Evolutionary conservation across 2,797 vertebrate genomes (phyloP).

Genomic region (Pseudochromis fuscus): DNA sequence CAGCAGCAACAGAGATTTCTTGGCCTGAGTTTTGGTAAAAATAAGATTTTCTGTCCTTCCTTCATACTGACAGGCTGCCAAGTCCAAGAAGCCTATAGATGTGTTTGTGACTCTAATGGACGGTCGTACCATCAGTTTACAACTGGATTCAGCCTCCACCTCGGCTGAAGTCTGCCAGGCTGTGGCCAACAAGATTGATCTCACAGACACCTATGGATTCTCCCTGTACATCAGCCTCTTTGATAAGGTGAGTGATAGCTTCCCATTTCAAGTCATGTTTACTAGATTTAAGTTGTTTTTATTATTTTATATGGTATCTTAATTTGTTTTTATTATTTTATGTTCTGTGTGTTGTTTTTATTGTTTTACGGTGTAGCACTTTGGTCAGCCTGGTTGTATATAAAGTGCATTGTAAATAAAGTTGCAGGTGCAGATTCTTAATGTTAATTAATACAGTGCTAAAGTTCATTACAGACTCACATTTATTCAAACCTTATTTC

Average conservation of each 20-base stretch:
- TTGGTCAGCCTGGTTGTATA: too few species aligned
- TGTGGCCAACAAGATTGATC: slow-evolving; percentile 82
- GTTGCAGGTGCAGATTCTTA: too few species aligned
- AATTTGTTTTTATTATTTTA: too few species aligned
- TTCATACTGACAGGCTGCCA: slow-evolving; percentile 86
- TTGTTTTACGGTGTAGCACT: too few species aligned
- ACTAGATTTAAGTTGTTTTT: too few species aligned
- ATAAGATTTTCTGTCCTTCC: not conserved
- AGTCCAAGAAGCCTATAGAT: slow-evolving; percentile 85
- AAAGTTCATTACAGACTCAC: not conserved
- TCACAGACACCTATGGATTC: slow-evolving; percentile 91
- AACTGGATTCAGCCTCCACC: slow-evolving; percentile 90
- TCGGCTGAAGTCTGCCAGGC: slow-evolving; percentile 89
- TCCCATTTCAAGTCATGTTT: not conserved
- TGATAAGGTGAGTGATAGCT: slow-evolving; percentile 84
- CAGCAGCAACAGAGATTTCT: not conserved
- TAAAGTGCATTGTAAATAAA: too few species aligned
- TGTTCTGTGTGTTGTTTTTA: too few species aligned
- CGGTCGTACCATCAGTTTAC: slow-evolving; percentile 80
- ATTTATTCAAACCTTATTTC: not conserved
- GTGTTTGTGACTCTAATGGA: slow-evolving; percentile 87
- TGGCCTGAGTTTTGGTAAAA: not conserved
- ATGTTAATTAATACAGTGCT: not conserved
- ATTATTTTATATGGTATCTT: too few species aligned
- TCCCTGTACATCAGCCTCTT: slow-evolving; percentile 91